phyloP scores from a whole-genome alignment of 2,888 invertebrate species.

The Platycheirus rosarum region DNA sequence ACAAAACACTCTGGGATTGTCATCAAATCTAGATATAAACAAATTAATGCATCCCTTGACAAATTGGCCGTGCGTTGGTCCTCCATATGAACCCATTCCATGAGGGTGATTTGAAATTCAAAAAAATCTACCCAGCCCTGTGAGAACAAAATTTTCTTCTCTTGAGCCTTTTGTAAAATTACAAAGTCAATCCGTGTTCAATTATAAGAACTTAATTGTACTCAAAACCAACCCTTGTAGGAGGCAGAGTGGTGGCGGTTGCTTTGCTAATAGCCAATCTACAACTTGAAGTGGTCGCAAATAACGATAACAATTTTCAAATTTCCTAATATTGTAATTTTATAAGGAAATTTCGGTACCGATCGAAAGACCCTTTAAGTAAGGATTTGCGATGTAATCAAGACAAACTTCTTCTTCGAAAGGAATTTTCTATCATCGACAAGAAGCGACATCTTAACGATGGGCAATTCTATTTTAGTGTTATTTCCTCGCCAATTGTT shows the following conservation, averaged over 20 bases:
- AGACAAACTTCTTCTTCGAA: slow-evolving; percentile 9
- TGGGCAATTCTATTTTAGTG: slow-evolving; percentile 78
- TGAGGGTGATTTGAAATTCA: slow-evolving; percentile 70
- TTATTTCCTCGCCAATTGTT: slow-evolving; percentile 79
- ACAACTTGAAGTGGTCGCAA: slow-evolving; percentile 59
- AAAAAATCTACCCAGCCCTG: slow-evolving; percentile 43
- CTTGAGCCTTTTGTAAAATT: slow-evolving; percentile 25
- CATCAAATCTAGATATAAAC: slow-evolving; percentile 68
- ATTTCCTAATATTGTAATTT: slow-evolving; percentile 43
- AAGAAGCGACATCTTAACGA: slow-evolving; percentile 73
- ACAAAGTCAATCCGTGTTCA: slow-evolving; percentile 64
- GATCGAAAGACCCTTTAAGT: not conserved
- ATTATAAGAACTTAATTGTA: slow-evolving; percentile 63
- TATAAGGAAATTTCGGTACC: slow-evolving; percentile 6
- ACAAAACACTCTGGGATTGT: slow-evolving; percentile 38
- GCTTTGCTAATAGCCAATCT: slow-evolving; percentile 45
- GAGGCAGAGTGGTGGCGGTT: slow-evolving; percentile 4
- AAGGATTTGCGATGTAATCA: slow-evolving; percentile 69
- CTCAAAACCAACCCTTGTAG: slow-evolving; percentile 1
- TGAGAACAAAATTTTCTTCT: slow-evolving; percentile 60
- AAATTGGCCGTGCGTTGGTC: slow-evolving; percentile 62
- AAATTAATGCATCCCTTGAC: slow-evolving; percentile 73
- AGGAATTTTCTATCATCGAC: slow-evolving; percentile 36
- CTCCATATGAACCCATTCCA: slow-evolving; percentile 23
- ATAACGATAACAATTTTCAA: slow-evolving; percentile 60